Evolutionary conservation across 2,113 vertebrate species (phyloP), one percentile per base, ranked within the genome.

Genomic region (Atractosteus spatula): DNA sequence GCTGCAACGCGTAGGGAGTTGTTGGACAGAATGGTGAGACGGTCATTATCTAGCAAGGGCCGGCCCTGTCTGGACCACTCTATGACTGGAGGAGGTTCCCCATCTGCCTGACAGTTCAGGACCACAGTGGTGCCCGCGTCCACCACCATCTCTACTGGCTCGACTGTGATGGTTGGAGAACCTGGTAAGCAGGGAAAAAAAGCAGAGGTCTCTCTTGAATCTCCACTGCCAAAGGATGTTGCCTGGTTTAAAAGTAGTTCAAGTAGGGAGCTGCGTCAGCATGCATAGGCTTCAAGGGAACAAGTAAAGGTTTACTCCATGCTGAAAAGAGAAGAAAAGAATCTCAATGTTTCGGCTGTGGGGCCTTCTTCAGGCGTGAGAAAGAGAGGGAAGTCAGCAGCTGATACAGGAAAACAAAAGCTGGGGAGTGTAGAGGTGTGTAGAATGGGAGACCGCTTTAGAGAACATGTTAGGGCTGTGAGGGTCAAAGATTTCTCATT

Each of bases 81-180:
- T 14, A 99, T 87, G 65, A 76, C 55, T 0, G 97, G 97, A 2
- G 11, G 76, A 11, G 97, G 97, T 68, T 98, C 94, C 16, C 97
- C 97, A 2, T 82, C 73, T 3, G 96, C 96, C 79, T 94, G 94
- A 81, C 97, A 99, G 83, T 94, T 89, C 62, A 99, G 78, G 69
- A 94, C 6, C 3, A 92, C 86, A 6, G 91, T 93, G 74, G 84
- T 84, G 29, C 96, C 96, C 0, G 93, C 94, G 68, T 94, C 91
- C 66, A 87, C 78, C 43, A 95, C 82, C 0, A 88, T 93, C 42
- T 92, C 93, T 54, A 88, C 76, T 0, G 97, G 97, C 71, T 96
- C 94, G 13, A 92, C 80, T 0, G 70, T 91, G 75, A 99, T 92
- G 44, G 83, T 54, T 0, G 97, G 97, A 66, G 95, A 87, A 75